These are phyloP conservation scores for Bucorvus abyssinicus DNA, from an alignment of 2,797 vertebrate genomes.

Conservation along the genomic window DNA sequence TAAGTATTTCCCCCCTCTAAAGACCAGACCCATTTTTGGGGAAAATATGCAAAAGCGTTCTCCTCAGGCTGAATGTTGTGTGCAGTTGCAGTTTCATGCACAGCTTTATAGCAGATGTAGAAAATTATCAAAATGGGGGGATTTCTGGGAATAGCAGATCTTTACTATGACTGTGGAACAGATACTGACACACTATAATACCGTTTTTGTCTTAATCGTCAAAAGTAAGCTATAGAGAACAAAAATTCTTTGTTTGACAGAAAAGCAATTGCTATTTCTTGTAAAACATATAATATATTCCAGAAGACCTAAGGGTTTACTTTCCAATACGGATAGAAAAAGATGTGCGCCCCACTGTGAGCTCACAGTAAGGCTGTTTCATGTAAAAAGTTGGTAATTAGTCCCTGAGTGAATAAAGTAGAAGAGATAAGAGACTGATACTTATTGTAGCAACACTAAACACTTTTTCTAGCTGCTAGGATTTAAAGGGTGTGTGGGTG, in stretches of 20 bases:
- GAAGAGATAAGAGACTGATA: constrained; percentile 80
- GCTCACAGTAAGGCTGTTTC: constrained; percentile 86
- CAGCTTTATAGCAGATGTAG: constrained; percentile 4
- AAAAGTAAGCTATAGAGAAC: constrained; percentile 64
- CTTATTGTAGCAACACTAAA: constrained; percentile 81
- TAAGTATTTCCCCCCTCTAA: constrained; percentile 65
- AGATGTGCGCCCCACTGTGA: constrained; percentile 76
- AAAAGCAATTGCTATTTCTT: constrained; percentile 79
- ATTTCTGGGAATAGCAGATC: not conserved
- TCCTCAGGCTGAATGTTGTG: constrained; percentile 35
- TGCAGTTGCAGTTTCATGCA: constrained; percentile 37
- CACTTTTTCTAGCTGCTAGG: constrained; percentile 75
- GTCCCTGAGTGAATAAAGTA: constrained; percentile 96
- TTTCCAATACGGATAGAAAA: constrained; percentile 82
- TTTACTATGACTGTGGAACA: constrained; percentile 14
- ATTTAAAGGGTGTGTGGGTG: constrained; percentile 65
- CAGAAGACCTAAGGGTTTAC: constrained; percentile 92
- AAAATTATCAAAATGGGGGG: constrained; percentile 4
- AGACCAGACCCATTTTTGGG: constrained; percentile 70
- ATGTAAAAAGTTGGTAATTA: constrained; percentile 97
- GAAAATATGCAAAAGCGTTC: constrained; percentile 64
- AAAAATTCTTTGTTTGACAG: constrained; percentile 48
- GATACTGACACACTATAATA: not conserved
- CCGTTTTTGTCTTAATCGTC: constrained; percentile 60
- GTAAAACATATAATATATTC: constrained; percentile 92